Evolutionary conservation across 2,113 vertebrate species (phyloP).

Genomic region (Tricholaema leucomelas): DNA sequence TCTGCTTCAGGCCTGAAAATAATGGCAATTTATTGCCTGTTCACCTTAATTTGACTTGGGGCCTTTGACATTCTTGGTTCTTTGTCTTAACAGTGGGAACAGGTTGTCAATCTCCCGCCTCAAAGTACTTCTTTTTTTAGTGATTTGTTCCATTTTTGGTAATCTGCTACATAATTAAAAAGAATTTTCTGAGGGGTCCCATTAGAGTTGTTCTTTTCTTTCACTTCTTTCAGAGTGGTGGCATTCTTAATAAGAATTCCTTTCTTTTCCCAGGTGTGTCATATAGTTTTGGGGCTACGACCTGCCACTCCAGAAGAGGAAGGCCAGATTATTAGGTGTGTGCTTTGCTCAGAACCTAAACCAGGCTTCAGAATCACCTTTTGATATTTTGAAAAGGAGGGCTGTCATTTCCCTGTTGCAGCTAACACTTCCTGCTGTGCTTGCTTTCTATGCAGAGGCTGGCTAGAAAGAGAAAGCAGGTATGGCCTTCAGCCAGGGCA

Average conservation of each 20-base stretch:
- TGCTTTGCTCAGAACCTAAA: background rate
- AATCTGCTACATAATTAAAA: background rate
- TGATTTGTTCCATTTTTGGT: background rate
- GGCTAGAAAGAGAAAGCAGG: slow-evolving; percentile 95
- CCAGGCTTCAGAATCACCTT: background rate
- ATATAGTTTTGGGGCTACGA: slow-evolving; percentile 93
- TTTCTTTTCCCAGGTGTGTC: slow-evolving; percentile 85
- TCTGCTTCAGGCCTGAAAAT: background rate
- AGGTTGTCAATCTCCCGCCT: background rate
- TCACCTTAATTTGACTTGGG: background rate
- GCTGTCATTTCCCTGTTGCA: background rate
- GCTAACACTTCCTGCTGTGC: background rate
- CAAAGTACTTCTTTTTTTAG: background rate
- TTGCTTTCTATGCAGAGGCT: slow-evolving; percentile 80
- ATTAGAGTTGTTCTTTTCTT: background rate
- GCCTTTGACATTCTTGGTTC: background rate
- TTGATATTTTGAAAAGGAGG: background rate
- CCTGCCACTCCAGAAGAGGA: slow-evolving; percentile 95
- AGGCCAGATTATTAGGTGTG: slow-evolving; percentile 94
- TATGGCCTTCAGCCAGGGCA: slow-evolving; percentile 92
- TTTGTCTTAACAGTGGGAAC: background rate
- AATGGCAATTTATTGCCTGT: background rate
- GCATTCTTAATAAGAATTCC: background rate
- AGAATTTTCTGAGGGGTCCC: background rate
- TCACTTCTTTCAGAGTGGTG: background rate